Percentiles rank a stretch among this genome's conserved stretches.
Conservation (phyloP, 1,140 invertebrate species). For the Drosophila setifemur region DNA sequence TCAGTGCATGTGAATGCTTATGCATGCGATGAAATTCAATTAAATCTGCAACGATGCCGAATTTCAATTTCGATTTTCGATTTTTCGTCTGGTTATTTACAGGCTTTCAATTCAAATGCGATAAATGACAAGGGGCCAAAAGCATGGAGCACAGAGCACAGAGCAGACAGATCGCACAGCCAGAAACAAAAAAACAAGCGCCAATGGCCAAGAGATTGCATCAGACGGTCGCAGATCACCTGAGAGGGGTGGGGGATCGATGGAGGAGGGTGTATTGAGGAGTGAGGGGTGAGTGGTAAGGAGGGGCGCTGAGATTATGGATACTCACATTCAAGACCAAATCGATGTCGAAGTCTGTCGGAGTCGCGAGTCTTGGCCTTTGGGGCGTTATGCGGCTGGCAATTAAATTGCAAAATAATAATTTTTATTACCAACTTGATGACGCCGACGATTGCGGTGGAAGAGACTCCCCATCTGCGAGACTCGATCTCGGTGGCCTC, state of each 20-base stretch:
- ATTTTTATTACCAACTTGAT: constrained; percentile 67
- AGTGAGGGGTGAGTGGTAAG: neutral
- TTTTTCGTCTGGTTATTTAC: constrained; percentile 67
- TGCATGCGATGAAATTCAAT: constrained; percentile 35
- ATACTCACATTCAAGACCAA: constrained; percentile 69
- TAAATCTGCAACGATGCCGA: constrained; percentile 52
- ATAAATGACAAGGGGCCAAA: constrained; percentile 61
- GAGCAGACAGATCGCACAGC: constrained; percentile 34
- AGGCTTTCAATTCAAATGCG: constrained; percentile 74
- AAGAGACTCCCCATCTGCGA: constrained; percentile 33
- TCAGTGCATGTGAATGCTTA: neutral
- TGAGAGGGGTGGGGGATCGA: neutral
- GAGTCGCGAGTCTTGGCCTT: constrained; percentile 52
- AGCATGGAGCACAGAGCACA: constrained; percentile 36
- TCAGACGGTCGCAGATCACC: constrained; percentile 36
- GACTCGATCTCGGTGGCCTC: constrained; percentile 38
- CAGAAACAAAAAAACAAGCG: constrained; percentile 33
- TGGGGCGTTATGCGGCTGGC: constrained; percentile 49
- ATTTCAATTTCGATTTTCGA: constrained; percentile 65
- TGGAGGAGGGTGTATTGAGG: neutral
- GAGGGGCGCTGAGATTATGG: constrained; percentile 16
- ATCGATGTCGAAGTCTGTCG: constrained; percentile 62
- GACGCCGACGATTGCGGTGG: constrained; percentile 14
- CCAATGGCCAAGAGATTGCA: constrained; percentile 65
- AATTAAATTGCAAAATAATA: constrained; percentile 79